Evolutionary conservation across 2,797 vertebrate species (phyloP).

Genomic region (Bradypus variegatus): DNA sequence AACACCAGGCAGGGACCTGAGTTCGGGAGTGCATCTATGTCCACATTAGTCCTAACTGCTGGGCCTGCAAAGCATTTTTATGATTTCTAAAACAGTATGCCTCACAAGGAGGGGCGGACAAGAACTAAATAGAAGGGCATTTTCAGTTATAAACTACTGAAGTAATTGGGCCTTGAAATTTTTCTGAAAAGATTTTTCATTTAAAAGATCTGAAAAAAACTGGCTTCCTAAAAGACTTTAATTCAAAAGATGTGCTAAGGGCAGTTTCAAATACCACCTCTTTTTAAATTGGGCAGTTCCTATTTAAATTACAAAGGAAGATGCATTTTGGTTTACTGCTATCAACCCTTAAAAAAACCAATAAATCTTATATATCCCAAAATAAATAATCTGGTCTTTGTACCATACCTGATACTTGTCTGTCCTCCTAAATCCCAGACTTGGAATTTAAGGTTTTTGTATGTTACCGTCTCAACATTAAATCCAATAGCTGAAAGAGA

Average conservation of each 20-base stretch:
- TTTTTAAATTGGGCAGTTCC: constrained; percentile 6
- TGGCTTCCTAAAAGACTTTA: background rate
- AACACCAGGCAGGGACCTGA: background rate
- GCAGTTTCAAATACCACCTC: background rate
- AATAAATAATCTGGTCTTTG: background rate
- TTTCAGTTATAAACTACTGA: background rate
- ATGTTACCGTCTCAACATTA: constrained; percentile 96
- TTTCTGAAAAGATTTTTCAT: background rate
- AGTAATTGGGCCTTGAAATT: background rate
- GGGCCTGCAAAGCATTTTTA: background rate
- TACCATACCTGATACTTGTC: constrained; percentile 91
- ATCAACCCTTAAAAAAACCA: background rate
- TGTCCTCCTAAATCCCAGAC: constrained; percentile 99
- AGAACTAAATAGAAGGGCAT: background rate
- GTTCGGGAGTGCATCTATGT: background rate
- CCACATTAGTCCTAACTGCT: background rate
- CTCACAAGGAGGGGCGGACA: background rate
- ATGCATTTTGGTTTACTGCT: background rate
- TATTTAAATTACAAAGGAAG: background rate
- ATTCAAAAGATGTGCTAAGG: background rate
- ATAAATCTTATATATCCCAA: constrained; percentile 6
- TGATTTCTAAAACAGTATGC: background rate
- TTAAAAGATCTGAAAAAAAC: background rate
- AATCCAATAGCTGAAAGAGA: constrained; percentile 94
- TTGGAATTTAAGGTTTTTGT: constrained; percentile 97